Conservation (phyloP, 2,888 invertebrate species). For the Ormia ochracea region DNA sequence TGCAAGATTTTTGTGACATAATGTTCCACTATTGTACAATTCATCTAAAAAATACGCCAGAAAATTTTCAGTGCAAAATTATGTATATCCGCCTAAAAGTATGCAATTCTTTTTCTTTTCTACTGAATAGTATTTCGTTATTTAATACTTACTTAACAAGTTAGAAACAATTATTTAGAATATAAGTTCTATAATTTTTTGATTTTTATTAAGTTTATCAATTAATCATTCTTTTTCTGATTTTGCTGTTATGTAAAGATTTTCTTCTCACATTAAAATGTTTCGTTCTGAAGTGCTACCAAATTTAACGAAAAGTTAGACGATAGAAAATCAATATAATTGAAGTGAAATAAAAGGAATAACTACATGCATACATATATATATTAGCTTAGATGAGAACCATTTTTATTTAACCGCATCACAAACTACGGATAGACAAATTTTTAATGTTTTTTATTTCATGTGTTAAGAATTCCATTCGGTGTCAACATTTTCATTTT, state of each 20-base stretch:
- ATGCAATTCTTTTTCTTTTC: conserved; percentile 1
- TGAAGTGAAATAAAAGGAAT: too few species aligned
- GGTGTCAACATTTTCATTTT: too few species aligned
- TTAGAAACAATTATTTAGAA: conserved; percentile 1
- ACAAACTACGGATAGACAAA: too few species aligned
- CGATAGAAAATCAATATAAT: conserved; percentile 23
- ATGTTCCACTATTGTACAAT: conserved; percentile 46
- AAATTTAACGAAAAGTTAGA: neutral
- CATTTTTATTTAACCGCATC: too few species aligned
- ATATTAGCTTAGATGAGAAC: too few species aligned
- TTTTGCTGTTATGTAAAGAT: neutral
- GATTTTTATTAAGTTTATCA: neutral
- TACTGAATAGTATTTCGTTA: neutral
- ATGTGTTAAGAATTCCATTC: too few species aligned
- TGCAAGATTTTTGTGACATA: conserved; percentile 68
- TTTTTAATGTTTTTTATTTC: too few species aligned
- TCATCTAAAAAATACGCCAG: conserved; percentile 32
- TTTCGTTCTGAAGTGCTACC: conserved; percentile 1
- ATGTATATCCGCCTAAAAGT: conserved; percentile 49
- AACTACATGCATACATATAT: too few species aligned
- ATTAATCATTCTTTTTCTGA: neutral
- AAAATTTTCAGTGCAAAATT: conserved; percentile 10
- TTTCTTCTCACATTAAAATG: conserved; percentile 16
- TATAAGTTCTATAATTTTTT: neutral
- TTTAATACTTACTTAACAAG: conserved; percentile 35